phyloP scores from a whole-genome alignment of 2,797 vertebrate species.

The Pteropus rufus region DNA sequence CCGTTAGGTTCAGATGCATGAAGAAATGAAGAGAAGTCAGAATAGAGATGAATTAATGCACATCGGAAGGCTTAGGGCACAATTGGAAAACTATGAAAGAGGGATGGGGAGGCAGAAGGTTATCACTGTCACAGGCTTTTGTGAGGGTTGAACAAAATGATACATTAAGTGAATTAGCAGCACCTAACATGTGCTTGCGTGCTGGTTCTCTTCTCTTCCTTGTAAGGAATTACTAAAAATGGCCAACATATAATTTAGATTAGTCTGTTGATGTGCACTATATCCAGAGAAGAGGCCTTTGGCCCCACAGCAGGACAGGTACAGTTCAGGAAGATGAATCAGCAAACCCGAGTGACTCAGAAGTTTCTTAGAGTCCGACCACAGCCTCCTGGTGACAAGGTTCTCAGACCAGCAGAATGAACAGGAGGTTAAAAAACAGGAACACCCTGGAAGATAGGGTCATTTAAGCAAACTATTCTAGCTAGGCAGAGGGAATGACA shows the following conservation, averaged over 20 bases:
- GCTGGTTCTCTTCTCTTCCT: not conserved
- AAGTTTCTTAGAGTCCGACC: not conserved
- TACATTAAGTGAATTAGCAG: not conserved
- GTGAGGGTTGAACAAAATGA: not conserved
- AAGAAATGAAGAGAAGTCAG: not conserved
- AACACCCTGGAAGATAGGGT: not conserved
- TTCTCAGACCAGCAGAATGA: not conserved
- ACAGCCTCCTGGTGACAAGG: not conserved
- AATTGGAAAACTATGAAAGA: not conserved
- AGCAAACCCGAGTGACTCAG: not conserved
- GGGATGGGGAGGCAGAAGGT: not conserved
- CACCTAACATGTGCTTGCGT: fast-evolving
- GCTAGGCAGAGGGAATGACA: not conserved
- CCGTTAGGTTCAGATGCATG: not conserved
- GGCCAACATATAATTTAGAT: not conserved
- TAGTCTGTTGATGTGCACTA: not conserved
- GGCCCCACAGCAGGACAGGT: not conserved
- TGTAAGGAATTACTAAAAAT: not conserved
- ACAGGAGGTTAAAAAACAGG: not conserved
- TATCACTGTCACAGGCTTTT: not conserved
- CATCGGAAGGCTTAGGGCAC: not conserved
- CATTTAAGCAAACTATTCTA: not conserved
- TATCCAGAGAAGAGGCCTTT: not conserved
- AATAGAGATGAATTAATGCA: not conserved
- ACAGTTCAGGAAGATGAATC: not conserved